Percentiles rank a stretch among this genome's conserved stretches.
Evolutionary conservation across 2,888 invertebrate species (phyloP).

Genomic region (Oasisia sp.): DNA sequence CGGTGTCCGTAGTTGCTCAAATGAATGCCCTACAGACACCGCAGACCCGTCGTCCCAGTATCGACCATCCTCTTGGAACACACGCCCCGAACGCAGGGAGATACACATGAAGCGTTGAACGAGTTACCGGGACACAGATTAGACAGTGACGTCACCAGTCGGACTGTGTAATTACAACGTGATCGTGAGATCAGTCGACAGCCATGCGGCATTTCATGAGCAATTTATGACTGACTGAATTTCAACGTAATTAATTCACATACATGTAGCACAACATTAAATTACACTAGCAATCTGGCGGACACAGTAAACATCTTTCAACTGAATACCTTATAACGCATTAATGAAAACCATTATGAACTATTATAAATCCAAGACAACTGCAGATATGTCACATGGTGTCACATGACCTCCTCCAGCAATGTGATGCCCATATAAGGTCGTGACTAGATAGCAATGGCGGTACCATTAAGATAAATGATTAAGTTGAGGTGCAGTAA

Average conservation of each 20-base stretch:
- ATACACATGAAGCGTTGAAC: not conserved
- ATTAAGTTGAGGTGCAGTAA: not conserved
- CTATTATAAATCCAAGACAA: not conserved
- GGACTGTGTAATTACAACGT: not conserved
- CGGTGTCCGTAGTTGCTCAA: no score
- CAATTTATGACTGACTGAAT: not conserved
- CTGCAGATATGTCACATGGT: no score
- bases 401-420: not conserved
- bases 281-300: not conserved
- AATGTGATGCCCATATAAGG: not conserved
- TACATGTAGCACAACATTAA: not conserved
- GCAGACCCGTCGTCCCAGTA: no score
- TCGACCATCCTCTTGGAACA: not conserved
- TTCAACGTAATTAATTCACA: not conserved
- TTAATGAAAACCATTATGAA: not conserved
- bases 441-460: not conserved
- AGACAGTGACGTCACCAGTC: not conserved
- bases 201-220: not conserved
- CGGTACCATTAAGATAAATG: not conserved
- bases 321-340: not conserved
- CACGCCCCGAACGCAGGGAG: no score
- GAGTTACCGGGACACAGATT: not conserved
- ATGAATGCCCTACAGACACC: no score
- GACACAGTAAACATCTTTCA: not conserved
- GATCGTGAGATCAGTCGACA: not conserved